Conservation (phyloP, 2,888 invertebrate species). For the Eupsilia transversa region DNA sequence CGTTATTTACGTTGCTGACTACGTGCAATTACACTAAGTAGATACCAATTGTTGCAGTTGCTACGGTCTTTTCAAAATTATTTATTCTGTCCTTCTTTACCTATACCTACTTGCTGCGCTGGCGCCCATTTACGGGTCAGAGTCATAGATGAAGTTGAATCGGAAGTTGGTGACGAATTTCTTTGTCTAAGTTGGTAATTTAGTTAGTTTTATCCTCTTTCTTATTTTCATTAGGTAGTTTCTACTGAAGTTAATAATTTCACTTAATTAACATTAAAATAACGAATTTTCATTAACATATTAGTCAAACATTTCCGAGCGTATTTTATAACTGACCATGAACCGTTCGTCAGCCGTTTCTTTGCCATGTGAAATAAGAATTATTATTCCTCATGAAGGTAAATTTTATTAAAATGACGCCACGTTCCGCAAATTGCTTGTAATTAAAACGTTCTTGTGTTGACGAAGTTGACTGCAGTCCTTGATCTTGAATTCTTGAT, state of each 20-base stretch:
- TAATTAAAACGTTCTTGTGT: constrained; percentile 61
- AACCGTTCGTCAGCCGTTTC: constrained; percentile 27
- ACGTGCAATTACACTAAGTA: background rate
- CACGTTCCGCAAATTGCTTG: constrained; percentile 60
- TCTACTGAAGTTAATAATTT: constrained; percentile 21
- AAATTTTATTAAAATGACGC: constrained; percentile 53
- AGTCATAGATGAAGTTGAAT: background rate
- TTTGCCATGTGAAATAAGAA: constrained; percentile 37
- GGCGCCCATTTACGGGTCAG: background rate
- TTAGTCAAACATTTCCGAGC: constrained; percentile 19
- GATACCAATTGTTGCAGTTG: background rate
- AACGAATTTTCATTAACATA: constrained; percentile 26
- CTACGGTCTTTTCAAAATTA: background rate
- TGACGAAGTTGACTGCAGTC: constrained; percentile 58
- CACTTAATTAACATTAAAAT: constrained; percentile 38
- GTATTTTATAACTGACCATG: constrained; percentile 25
- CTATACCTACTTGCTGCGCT: background rate
- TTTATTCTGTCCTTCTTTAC: background rate
- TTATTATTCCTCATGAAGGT: constrained; percentile 24
- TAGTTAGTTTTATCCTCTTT: background rate
- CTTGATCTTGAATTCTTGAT: constrained; percentile 65
- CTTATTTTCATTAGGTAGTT: constrained; percentile 2
- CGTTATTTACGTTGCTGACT: too few species aligned
- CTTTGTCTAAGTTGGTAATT: constrained; percentile 1
- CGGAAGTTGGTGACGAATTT: background rate